Base-by-base conservation (phyloP, 2,888 invertebrate genomes). In the Drepanosiphum platanoidis region DNA sequence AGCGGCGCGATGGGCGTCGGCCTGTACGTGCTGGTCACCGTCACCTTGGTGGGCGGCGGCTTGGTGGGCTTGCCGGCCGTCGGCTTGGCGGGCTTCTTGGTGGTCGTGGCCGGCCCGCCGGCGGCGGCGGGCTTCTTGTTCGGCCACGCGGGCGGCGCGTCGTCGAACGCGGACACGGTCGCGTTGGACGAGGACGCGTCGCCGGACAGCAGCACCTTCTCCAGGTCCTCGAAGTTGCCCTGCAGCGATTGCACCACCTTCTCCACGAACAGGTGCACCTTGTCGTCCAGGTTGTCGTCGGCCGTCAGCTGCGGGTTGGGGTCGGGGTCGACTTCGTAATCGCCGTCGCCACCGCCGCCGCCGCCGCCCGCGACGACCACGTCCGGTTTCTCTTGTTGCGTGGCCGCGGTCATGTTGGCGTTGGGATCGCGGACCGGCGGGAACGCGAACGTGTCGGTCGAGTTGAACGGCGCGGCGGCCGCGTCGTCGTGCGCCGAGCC, bases 361-460 rank as follows among this genome's bases (percentile, higher is more conserved):
- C 52, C 52, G 15, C 86, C 86, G 9, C 87, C 87, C 22, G 87
- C 87, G 13, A 87, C 86, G 15, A 86, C 86, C n/a, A 87, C 83
- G 30, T 87, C 87, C 11, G 88, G 89, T 68, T 87, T 90, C 42
- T 90, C 90, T 46, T 90, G 89, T 77, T 90, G 90, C 13, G 91
- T 90, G 36, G 91, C 91, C 0, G 92, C 91, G 0, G 94, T 94
- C 88, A 93, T 93, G 87, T 95, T 95, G 0, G 95, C 90, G 90
- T 95, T 94, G 0, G 96, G 96, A 89, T 96, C 95, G 74, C 96
- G 92, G 0, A 95, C 96, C 0, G 96, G 96, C 27, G 96, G 96
- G 90, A 96, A 96, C 88, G 95, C 95, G 58, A 93, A 93, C 34
- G 93, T 90, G 87, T 95, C 34, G 93, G 92, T 0, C 18, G 87